phyloP scores from a whole-genome alignment of 2,797 vertebrate genomes.

The Percopsis omiscomaycus region DNA sequence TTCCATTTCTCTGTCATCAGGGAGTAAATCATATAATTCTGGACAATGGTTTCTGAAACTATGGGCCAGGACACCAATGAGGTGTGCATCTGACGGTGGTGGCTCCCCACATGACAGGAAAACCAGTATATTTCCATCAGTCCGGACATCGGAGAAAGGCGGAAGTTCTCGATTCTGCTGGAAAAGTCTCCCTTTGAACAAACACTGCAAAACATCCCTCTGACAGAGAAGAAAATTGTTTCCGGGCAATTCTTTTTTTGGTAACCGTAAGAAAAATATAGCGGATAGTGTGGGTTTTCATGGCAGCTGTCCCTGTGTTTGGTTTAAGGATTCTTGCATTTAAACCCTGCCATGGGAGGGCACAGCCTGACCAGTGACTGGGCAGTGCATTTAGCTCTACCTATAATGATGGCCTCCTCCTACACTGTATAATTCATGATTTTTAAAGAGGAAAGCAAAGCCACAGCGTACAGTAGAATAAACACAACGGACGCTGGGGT shows the following conservation, averaged over 20 bases:
- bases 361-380: slow-evolving; percentile 15
- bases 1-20: slow-evolving; percentile 51
- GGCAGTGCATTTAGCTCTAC: slow-evolving; percentile 38
- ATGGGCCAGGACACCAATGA: slow-evolving; percentile 1
- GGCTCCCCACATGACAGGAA: slow-evolving; percentile 26
- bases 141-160: not conserved
- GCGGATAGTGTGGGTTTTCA: slow-evolving; percentile 14
- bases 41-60: slow-evolving; percentile 22
- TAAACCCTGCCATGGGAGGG: slow-evolving; percentile 35
- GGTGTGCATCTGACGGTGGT: not conserved
- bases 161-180: not conserved
- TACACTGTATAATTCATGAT: slow-evolving; percentile 70
- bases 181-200: too few relatives aligned
- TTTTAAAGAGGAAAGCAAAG: slow-evolving; percentile 72
- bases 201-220: too few relatives aligned
- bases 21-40: slow-evolving; percentile 30
- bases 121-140: slow-evolving; percentile 12
- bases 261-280: not conserved
- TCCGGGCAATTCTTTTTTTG: not conserved
- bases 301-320: slow-evolving; percentile 36
- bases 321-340: slow-evolving; percentile 29
- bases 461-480: slow-evolving; percentile 49
- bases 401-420: slow-evolving; percentile 70
- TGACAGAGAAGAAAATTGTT: too few relatives aligned
- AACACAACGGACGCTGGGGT: slow-evolving; percentile 50